phyloP scores from a whole-genome alignment of 2,888 invertebrate species.

The Andrena marginata region DNA sequence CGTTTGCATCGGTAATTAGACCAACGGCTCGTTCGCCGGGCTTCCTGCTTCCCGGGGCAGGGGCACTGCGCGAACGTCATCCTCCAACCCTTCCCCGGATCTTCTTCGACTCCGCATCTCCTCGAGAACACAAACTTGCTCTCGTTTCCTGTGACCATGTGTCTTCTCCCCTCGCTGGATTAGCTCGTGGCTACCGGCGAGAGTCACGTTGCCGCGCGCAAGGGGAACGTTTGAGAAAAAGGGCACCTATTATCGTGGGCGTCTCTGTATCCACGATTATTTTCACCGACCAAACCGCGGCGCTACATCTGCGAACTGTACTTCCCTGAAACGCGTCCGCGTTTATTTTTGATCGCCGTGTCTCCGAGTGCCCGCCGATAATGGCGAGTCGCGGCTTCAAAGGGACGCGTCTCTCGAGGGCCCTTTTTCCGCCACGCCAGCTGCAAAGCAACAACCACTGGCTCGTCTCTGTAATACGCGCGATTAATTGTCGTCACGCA shows the following conservation, averaged over 20 bases:
- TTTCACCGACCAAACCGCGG: background rate
- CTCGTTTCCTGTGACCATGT: background rate
- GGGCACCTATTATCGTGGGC: background rate
- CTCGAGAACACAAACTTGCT: background rate
- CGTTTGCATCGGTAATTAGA: slow-evolving; percentile 65
- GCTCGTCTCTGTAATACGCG: slow-evolving; percentile 68
- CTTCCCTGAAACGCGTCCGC: slow-evolving; percentile 28
- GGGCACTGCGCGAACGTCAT: background rate
- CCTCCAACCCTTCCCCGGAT: background rate
- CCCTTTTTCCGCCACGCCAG: slow-evolving; percentile 28
- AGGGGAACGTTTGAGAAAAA: background rate
- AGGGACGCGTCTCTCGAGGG: slow-evolving; percentile 43
- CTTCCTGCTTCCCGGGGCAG: background rate
- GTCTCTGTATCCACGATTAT: slow-evolving; percentile 15
- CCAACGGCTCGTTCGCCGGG: slow-evolving; percentile 36
- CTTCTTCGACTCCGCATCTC: background rate
- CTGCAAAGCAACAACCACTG: slow-evolving; percentile 45
- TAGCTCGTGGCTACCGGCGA: background rate
- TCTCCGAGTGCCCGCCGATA: slow-evolving; percentile 48
- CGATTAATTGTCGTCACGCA: slow-evolving; percentile 68
- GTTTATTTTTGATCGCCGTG: slow-evolving; percentile 69
- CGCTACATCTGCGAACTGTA: slow-evolving; percentile 14
- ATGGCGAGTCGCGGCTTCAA: slow-evolving; percentile 61
- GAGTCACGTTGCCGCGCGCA: background rate
- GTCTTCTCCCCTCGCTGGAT: background rate